These are phyloP conservation scores for Andrena haemorrhoa DNA, from an alignment of 2,888 invertebrate species.

Conservation along the genomic window DNA sequence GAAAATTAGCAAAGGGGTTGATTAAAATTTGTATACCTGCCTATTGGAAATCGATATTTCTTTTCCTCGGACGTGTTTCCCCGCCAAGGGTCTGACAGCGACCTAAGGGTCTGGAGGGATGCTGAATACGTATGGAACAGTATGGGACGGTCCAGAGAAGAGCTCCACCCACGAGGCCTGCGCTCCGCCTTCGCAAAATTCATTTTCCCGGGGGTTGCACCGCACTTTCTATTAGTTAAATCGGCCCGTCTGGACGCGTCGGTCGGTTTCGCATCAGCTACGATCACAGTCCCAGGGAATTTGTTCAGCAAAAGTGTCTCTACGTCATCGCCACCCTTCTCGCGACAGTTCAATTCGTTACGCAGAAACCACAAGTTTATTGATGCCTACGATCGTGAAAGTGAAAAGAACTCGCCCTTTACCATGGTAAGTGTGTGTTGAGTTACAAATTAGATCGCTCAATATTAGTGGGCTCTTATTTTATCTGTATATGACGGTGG, in stretches of 20 bases:
- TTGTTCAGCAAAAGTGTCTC: slow-evolving; percentile 18
- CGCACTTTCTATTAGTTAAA: slow-evolving; percentile 71
- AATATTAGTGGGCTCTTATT: neutral
- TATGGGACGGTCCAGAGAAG: slow-evolving; percentile 70
- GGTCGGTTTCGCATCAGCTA: slow-evolving; percentile 36
- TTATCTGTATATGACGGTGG: neutral
- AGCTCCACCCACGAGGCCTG: slow-evolving; percentile 80
- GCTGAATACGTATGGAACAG: slow-evolving; percentile 63
- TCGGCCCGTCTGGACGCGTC: slow-evolving; percentile 60
- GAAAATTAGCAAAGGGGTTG: neutral
- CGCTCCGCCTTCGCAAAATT: slow-evolving; percentile 81
- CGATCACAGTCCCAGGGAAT: slow-evolving; percentile 32
- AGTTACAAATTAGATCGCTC: neutral
- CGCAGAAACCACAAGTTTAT: neutral
- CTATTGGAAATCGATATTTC: slow-evolving; percentile 23
- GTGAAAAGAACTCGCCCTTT: slow-evolving; percentile 9
- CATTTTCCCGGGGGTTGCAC: slow-evolving; percentile 70
- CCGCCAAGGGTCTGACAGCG: slow-evolving; percentile 37
- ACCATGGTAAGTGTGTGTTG: slow-evolving; percentile 35
- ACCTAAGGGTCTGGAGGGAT: slow-evolving; percentile 65
- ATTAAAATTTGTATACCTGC: neutral
- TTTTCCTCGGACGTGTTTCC: slow-evolving; percentile 1
- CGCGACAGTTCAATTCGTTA: neutral
- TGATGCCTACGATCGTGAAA: neutral
- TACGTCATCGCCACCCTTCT: neutral